Conservation (phyloP, 2,113 vertebrate genomes). For the Toxotes jaculatrix region DNA sequence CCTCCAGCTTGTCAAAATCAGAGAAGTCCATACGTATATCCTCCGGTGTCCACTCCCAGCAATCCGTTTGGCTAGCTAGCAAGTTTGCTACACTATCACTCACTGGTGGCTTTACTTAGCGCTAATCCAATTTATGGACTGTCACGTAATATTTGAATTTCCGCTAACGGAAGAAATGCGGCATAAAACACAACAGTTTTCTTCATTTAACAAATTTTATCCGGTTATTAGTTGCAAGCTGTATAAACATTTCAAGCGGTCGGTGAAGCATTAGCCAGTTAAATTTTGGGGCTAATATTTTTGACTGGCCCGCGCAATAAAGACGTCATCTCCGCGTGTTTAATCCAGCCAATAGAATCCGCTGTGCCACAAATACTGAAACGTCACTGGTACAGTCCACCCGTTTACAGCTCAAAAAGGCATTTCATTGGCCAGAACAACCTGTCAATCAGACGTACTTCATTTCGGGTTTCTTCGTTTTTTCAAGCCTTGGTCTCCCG, state of each 20-base stretch:
- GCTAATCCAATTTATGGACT: conserved; percentile 79
- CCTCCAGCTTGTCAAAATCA: not conserved
- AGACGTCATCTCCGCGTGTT: conserved; percentile 48
- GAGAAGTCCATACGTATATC: not conserved
- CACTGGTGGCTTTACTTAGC: conserved; percentile 70
- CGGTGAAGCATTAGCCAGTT: not conserved
- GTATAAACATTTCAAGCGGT: not conserved
- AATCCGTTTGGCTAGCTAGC: conserved; percentile 41
- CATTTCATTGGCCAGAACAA: conserved; percentile 42
- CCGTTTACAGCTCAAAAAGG: conserved; percentile 7
- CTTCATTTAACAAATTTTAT: not conserved
- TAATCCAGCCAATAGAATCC: conserved; percentile 67
- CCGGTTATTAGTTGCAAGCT: not conserved
- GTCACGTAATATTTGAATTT: conserved; percentile 53
- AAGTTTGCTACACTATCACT: conserved; percentile 53
- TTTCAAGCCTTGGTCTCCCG: not conserved
- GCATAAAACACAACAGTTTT: not conserved
- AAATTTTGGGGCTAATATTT: not conserved
- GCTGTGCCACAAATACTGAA: rapidly evolving
- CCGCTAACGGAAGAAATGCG: not conserved
- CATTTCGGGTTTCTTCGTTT: not conserved
- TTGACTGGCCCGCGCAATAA: conserved; percentile 78
- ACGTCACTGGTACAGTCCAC: not conserved
- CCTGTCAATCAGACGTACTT: conserved; percentile 26
- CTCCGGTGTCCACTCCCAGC: not conserved